Conservation (phyloP, 1,140 invertebrate species). For the Leucophenga varia region DNA sequence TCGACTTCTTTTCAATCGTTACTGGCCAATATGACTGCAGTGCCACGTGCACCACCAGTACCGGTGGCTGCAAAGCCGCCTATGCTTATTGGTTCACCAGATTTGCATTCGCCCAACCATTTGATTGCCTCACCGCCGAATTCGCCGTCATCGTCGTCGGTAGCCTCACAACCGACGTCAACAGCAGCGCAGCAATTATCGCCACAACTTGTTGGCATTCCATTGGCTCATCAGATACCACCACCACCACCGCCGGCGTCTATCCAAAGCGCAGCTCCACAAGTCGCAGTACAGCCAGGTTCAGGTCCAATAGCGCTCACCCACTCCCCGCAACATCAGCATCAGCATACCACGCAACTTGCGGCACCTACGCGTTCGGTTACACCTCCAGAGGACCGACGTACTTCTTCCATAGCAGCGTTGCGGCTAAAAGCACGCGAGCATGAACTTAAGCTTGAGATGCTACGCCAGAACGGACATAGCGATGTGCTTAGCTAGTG, state of each 20-base stretch:
- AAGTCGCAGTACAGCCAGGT: constrained; percentile 20
- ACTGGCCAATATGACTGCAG: constrained; percentile 73
- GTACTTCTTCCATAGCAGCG: constrained; percentile 87
- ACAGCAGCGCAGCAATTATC: constrained; percentile 28
- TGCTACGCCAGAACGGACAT: constrained; percentile 75
- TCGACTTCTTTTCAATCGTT: constrained; percentile 80
- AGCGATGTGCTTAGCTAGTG: constrained; percentile 70
- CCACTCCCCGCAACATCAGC: constrained; percentile 27
- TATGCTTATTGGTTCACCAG: constrained; percentile 51
- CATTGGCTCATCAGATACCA: constrained; percentile 34
- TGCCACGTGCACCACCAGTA: constrained; percentile 64
- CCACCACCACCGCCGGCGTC: constrained; percentile 8
- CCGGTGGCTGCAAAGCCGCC: constrained; percentile 42
- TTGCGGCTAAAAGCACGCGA: constrained; percentile 87
- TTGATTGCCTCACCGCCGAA: constrained; percentile 60
- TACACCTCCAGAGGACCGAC: constrained; percentile 71
- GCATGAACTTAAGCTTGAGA: constrained; percentile 83
- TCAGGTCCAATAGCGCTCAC: constrained; percentile 40
- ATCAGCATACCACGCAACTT: neutral
- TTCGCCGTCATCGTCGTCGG: constrained; percentile 62
- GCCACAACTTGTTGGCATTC: constrained; percentile 37
- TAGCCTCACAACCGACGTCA: constrained; percentile 43
- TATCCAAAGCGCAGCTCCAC: constrained; percentile 20
- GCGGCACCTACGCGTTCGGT: constrained; percentile 46
- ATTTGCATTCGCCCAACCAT: constrained; percentile 47